These are phyloP conservation scores for Zootermopsis nevadensis DNA, from an alignment of 2,888 invertebrate genomes.

Conservation along the genomic window DNA sequence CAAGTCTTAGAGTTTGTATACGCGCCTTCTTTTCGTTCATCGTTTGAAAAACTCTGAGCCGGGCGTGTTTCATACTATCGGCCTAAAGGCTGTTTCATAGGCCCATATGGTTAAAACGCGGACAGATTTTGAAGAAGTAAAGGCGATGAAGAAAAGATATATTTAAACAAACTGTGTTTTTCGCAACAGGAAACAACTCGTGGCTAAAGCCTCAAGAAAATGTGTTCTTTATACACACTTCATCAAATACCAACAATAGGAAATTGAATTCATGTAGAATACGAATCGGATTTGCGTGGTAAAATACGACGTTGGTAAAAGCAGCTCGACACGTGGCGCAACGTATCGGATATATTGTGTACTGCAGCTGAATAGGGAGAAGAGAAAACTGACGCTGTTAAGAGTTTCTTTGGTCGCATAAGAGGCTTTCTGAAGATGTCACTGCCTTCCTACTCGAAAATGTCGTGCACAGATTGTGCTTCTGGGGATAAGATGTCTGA, in stretches of 20 bases:
- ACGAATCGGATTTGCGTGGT: not conserved
- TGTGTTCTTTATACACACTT: not conserved
- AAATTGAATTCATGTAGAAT: not conserved
- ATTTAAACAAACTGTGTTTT: no score
- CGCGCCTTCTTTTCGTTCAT: no score
- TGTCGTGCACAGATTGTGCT: not conserved
- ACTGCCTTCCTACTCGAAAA: not conserved
- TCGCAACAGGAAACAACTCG: no score
- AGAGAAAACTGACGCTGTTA: not conserved
- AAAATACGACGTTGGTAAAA: not conserved
- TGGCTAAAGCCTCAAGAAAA: not conserved
- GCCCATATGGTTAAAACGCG: no score
- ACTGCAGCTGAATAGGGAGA: not conserved
- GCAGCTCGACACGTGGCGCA: slow-evolving; percentile 13
- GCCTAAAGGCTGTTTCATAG: no score
- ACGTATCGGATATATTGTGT: not conserved
- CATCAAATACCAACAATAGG: slow-evolving; percentile 9
- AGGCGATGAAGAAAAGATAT: no score
- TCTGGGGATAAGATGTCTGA: not conserved
- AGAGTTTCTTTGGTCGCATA: slow-evolving; percentile 6
- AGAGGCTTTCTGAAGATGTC: slow-evolving; percentile 7
- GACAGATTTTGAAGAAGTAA: no score
- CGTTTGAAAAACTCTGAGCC: no score
- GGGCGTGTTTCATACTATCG: no score
- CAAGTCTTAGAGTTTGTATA: no score